phyloP scores from a whole-genome alignment of 2,888 invertebrate species.

The Auanema freiburgensis region DNA sequence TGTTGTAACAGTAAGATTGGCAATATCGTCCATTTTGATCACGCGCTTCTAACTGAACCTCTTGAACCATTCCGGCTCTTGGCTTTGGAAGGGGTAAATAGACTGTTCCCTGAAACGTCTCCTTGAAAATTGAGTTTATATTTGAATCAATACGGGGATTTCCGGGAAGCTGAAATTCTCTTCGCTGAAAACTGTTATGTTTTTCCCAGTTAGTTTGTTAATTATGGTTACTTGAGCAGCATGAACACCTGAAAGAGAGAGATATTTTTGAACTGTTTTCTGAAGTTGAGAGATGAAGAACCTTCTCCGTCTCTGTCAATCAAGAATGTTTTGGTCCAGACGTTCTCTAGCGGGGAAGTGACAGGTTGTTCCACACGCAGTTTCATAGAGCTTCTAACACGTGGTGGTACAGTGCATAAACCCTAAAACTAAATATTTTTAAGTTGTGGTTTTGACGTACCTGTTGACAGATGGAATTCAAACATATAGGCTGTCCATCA shows the following conservation, averaged over 20 bases:
- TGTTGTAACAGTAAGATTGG: conserved; percentile 59
- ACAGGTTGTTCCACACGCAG: background rate
- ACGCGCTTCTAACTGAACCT: conserved; percentile 52
- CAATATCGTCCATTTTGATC: conserved; percentile 61
- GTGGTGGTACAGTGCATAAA: conserved; percentile 15
- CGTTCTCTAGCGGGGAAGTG: conserved; percentile 26
- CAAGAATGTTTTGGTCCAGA: conserved; percentile 60
- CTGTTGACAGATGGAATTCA: conserved; percentile 54
- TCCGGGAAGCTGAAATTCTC: conserved; percentile 43
- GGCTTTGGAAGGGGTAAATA: conserved; percentile 60
- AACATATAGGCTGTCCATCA: conserved; percentile 57
- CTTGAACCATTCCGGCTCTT: conserved; percentile 30
- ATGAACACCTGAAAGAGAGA: conserved; percentile 23
- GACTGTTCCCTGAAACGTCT: conserved; percentile 43
- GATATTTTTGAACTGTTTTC: no score
- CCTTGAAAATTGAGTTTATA: background rate
- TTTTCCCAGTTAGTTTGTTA: conserved; percentile 23
- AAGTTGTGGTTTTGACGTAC: conserved; percentile 14
- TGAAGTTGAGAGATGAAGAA: no score
- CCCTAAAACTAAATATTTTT: conserved; percentile 6
- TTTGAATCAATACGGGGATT: conserved; percentile 26
- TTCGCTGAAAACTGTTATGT: conserved; percentile 32
- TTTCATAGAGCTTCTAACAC: conserved; percentile 6
- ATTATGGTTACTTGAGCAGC: conserved; percentile 36
- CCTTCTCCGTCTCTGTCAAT: conserved; percentile 39